Evolutionary conservation across 1,140 invertebrate genomes (phyloP), one percentile per base, ranked within the genome.

Genomic region (Meloidogyne exigua): DNA sequence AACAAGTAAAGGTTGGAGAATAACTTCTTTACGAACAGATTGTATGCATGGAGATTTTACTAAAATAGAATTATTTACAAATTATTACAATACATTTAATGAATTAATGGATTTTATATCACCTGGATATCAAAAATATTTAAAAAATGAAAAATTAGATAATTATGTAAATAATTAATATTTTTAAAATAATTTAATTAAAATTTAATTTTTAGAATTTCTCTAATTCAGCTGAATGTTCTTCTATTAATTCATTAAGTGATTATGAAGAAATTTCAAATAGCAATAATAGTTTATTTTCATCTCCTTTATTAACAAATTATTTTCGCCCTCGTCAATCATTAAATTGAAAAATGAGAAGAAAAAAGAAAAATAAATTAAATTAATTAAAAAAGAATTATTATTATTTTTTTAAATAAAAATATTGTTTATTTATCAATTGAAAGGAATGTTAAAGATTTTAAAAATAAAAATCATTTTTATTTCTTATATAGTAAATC

Each of bases 1-100:
- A 18, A 87, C 85, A 2, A 44, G 70, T 9, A 87, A 87, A 79
- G 85, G 85, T 49, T 87, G 85, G 85, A 72, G 85, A 70, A 75
- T 87, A 9, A 84, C 86, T 23, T 84, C 81, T 26, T 76, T 87
- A 21, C 68, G 83, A 25, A 73, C 73, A 11, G 85, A 87, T 72
- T 87, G 85, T 72, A 87, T 88, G 85, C 66, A 64, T 66, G 85
- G 85, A 57, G 85, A 87, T 71, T 87, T 88, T 74, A 87, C 84
- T 3, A 23, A 79, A 28, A 79, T 88, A 23, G 85, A 87, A 36
- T 25, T 87, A 28, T 87, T 87, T 68, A 88, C 82, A 15, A 83
- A 81, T 42, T 87, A 88, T 70, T 87, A 87, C 32, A 82, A 88
- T 21, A 74, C 79, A 25, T 57, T 88, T 10, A 87, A 82, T 71